Percentiles rank a stretch among this genome's conserved stretches.
Evolutionary conservation across 2,888 invertebrate genomes (phyloP).

Genomic region (Dinocampus coccinellae): DNA sequence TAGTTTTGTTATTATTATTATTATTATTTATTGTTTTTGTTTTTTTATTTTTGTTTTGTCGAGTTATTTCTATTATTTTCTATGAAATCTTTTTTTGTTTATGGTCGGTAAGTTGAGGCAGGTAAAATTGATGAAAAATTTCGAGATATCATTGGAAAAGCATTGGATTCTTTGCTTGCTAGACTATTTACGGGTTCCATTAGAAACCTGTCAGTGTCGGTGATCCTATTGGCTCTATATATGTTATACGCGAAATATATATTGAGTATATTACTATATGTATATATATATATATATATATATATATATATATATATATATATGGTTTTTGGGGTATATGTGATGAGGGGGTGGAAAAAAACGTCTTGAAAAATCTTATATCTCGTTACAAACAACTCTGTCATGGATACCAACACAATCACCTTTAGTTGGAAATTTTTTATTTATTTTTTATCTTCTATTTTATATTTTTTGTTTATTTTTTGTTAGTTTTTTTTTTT

Average conservation of each 20-base stretch:
- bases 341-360: background rate
- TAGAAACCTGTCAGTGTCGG: slow-evolving; percentile 67
- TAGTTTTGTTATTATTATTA: background rate
- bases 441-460: background rate
- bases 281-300: background rate
- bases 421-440: no score
- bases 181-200: slow-evolving; percentile 69
- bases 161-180: slow-evolving; percentile 60
- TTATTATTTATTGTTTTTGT: background rate
- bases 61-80: background rate
- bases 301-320: background rate
- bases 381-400: background rate
- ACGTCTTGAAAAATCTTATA: background rate
- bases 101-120: background rate
- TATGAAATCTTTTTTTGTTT: slow-evolving; percentile 6
- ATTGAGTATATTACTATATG: background rate
- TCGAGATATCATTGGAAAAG: slow-evolving; percentile 67
- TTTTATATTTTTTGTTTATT: no score
- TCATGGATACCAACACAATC: background rate
- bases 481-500: no score
- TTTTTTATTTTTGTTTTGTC: background rate
- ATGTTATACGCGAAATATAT: background rate
- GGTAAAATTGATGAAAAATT: slow-evolving; percentile 43
- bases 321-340: background rate
- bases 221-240: slow-evolving; percentile 56